Evolutionary conservation across 1,140 invertebrate species (phyloP).

Genomic region (Epicauta chinensis): DNA sequence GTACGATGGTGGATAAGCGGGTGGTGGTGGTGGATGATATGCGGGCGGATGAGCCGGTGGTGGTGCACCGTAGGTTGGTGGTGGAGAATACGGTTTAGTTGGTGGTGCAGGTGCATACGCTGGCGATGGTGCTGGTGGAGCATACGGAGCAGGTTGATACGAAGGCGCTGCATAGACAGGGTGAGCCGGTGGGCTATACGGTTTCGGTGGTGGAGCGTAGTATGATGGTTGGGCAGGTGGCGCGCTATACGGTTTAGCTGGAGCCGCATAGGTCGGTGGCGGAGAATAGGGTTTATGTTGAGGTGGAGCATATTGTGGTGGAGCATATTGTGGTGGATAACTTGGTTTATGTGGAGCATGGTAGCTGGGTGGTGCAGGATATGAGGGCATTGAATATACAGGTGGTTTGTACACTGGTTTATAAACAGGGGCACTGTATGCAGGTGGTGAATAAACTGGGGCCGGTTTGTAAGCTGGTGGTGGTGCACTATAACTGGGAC

Average conservation of each 20-base stretch:
- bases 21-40: background rate
- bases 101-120: slow-evolving; percentile 9
- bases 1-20: slow-evolving; percentile 2
- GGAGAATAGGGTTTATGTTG: background rate
- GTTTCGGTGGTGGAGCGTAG: slow-evolving; percentile 14
- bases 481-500: slow-evolving; percentile 14
- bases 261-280: slow-evolving; percentile 20
- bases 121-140: too few relatives aligned
- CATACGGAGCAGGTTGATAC: too few relatives aligned
- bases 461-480: slow-evolving; percentile 5
- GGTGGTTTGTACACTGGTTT: background rate
- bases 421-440: slow-evolving; percentile 1
- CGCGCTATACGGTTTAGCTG: slow-evolving; percentile 6
- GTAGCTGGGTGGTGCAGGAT: slow-evolving; percentile 5
- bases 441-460: slow-evolving; percentile 3
- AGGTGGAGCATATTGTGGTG: slow-evolving; percentile 1
- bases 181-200: too few relatives aligned
- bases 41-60: slow-evolving; percentile 16
- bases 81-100: slow-evolving; percentile 3
- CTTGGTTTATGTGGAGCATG: slow-evolving; percentile 1
- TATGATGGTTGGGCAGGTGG: slow-evolving; percentile 13
- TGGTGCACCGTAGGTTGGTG: slow-evolving; percentile 10
- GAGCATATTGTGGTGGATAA: background rate
- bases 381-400: too few relatives aligned
- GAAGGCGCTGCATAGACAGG: too few relatives aligned